Base-by-base conservation (phyloP, 2,888 invertebrate genomes). In the Teleiodes luculella region DNA sequence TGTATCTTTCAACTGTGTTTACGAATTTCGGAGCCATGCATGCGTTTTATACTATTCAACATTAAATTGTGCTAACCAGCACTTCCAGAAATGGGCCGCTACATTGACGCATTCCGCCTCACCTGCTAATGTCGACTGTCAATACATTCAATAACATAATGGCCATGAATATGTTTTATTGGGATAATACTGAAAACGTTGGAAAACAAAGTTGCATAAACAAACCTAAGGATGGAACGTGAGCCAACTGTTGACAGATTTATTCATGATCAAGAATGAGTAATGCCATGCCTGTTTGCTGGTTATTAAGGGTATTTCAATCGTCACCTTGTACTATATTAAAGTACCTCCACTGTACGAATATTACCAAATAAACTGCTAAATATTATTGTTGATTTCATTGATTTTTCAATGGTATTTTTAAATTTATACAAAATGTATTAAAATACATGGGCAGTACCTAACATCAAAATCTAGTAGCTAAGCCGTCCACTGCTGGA, bases 61-160 rank as follows among this genome's bases (percentile, higher is more conserved):
- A 57, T 64, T 70, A 57, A 74, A 75, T 74, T 62, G 80, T 81
- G 88, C 80, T 88, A 87, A 88, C 66, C 64, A 71, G 70, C 60
- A 64, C 74, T 67, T 77, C 77, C 79, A 75, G 81, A 84, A 80
- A 72, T 68, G 78, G 83, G n/a, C n/a, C n/a, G n/a, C 70, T 77
- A 70, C 65, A 75, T 80, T 83, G 83, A 82, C 81, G 81, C 79
- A 79, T 74, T 71, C 70, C 71, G 61, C 59, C 56, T 62, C 50
- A 48, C 59, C 57, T 65, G 79, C 61, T 85, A 86, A 88, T 76
- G 41, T 35, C 50, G 61, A 64, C 56, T 64, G 69, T 66, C 78
- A 84, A 87, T 80, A 83, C 68, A 74, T 72, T 80, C 85, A 84
- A 87, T 83, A 85, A 76, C 78, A 79, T 79, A 76, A 79, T 78